A percentile compares a stretch with the other conserved stretches of the same genome.
These are phyloP conservation scores for Hypotaenidia philippensis DNA, from an alignment of 2,797 vertebrate genomes.

Conservation along the genomic window DNA sequence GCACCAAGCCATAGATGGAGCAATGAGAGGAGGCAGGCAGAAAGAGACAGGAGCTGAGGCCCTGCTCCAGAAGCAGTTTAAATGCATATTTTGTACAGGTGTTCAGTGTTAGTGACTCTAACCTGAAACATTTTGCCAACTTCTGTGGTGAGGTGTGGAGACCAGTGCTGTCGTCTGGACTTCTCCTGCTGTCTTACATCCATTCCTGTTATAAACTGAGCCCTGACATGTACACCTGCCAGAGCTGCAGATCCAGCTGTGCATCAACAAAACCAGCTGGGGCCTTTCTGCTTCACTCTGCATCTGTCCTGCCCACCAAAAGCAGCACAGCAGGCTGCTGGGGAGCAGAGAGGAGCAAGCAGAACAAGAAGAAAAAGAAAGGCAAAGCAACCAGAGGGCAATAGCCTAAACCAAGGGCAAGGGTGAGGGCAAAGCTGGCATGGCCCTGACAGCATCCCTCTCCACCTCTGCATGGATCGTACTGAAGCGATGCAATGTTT, in stretches of 20 bases:
- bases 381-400: not conserved
- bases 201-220: not conserved
- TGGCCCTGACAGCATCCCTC: not conserved
- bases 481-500: not conserved
- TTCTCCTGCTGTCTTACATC: not conserved
- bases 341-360: not conserved
- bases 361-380: not conserved
- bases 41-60: not conserved
- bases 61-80: not conserved
- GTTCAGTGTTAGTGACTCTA: not conserved
- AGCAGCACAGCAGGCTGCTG: not conserved
- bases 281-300: not conserved
- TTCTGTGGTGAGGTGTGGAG: not conserved
- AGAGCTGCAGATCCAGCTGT: not conserved
- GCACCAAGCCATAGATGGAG: not conserved
- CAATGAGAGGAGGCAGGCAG: fast-evolving
- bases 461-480: fast-evolving
- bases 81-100: not conserved
- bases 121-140: not conserved
- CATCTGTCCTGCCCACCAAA: fast-evolving
- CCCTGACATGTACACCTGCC: not conserved
- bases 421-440: not conserved
- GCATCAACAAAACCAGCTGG: not conserved
- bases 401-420: not conserved
- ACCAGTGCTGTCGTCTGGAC: not conserved